A percentile compares a stretch with the other conserved stretches of the same genome.
phyloP scores from a whole-genome alignment of 2,113 vertebrate species.

The Cyprinodon tularosa region DNA sequence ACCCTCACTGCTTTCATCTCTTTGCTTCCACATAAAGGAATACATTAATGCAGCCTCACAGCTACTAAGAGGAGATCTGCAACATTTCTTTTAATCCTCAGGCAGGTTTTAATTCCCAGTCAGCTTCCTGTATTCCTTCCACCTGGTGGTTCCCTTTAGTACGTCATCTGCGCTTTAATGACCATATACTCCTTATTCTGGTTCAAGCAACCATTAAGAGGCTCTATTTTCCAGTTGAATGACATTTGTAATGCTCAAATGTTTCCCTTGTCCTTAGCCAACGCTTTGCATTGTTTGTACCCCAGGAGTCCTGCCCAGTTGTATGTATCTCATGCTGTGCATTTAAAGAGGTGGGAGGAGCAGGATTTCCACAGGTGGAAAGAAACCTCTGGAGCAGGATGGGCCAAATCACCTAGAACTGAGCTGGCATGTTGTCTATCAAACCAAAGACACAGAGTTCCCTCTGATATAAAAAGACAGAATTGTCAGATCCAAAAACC shows the following conservation, averaged over 20 bases:
- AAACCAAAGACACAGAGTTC: neutral
- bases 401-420: constrained; percentile 19
- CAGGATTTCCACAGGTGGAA: constrained; percentile 78
- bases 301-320: constrained; percentile 72
- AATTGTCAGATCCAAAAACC: too few relatives aligned
- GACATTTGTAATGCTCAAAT: constrained; percentile 84
- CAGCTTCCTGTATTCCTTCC: constrained; percentile 79
- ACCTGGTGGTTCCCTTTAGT: constrained; percentile 79
- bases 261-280: constrained; percentile 83
- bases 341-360: constrained; percentile 77
- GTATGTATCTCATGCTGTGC: constrained; percentile 83
- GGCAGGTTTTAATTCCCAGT: constrained; percentile 80
- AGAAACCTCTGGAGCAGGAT: constrained; percentile 69
- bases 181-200: constrained; percentile 75
- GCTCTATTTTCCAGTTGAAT: constrained; percentile 86
- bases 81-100: constrained; percentile 43
- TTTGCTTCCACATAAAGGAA: constrained; percentile 26
- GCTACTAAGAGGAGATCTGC: constrained; percentile 71
- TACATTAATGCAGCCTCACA: constrained; percentile 29
- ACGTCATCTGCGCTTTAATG: constrained; percentile 58
- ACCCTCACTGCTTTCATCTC: constrained; percentile 1
- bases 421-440: constrained; percentile 12
- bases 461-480: neutral
- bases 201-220: constrained; percentile 80
- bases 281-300: constrained; percentile 75